Percentiles rank a stretch among this genome's conserved stretches.
Evolutionary conservation across 1,140 invertebrate species (phyloP).

Genomic region (Hesperophylax magnus): DNA sequence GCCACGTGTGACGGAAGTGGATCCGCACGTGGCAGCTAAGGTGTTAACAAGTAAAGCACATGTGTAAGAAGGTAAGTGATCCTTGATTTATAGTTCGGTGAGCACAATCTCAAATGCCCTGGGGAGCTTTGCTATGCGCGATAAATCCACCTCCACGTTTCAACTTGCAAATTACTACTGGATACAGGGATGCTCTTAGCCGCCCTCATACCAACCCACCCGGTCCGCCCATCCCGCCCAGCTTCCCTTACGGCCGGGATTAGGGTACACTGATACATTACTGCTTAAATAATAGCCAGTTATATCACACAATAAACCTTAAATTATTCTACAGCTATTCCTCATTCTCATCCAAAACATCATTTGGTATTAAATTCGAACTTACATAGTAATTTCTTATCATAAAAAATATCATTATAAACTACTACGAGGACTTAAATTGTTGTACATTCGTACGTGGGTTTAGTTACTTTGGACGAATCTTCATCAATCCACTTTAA

Average conservation of each 20-base stretch:
- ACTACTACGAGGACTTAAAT: no score
- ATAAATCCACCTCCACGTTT: slow-evolving; percentile 38
- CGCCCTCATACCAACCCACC: background rate
- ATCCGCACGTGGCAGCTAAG: background rate
- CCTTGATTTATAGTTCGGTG: slow-evolving; percentile 31
- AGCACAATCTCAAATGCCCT: slow-evolving; percentile 29
- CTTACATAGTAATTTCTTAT: no score
- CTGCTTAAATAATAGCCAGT: background rate
- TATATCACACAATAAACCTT: background rate
- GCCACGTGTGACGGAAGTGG: background rate
- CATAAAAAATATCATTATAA: no score
- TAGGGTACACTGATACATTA: background rate
- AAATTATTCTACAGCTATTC: no score
- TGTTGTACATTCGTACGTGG: no score
- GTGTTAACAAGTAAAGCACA: slow-evolving; percentile 23
- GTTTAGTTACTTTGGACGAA: no score
- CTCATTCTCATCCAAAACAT: no score
- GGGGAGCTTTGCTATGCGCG: slow-evolving; percentile 18
- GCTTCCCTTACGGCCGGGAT: no score
- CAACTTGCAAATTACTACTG: slow-evolving; percentile 34
- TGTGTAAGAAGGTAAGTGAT: slow-evolving; percentile 33
- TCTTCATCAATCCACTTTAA: no score
- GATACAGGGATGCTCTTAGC: slow-evolving; percentile 20
- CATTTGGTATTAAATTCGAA: no score
- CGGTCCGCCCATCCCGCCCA: no score